Evolutionary conservation across 2,113 vertebrate genomes (phyloP), one percentile per base, ranked within the genome.

Genomic region (Perca flavescens): DNA sequence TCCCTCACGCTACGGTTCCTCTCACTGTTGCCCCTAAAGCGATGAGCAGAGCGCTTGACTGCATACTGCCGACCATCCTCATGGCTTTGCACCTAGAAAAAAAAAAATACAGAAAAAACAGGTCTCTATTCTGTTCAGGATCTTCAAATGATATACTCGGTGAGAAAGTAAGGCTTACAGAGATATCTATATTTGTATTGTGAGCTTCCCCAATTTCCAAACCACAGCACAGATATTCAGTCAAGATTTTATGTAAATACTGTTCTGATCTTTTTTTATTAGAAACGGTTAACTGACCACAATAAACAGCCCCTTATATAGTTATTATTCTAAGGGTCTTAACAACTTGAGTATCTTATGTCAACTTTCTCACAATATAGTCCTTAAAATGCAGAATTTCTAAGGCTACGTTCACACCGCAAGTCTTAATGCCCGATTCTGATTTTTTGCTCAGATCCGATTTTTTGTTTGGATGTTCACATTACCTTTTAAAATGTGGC

Each of bases 1-100:
- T 98, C 97, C 0, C 91, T 95, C 63, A 98, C 62, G 69, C 96
- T 96, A 10, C 93, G 93, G 49, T 93, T 92, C 22, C 97, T 94
- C 80, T 98, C 97, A 17, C 87, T 86, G 67, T 94, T 95, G 3
- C 97, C 96, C 34, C 97, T 95, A 89, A 97, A 98, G 1, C 96
- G 97, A 0, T 96, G 95, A 76, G 95, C 93, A 0, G 96, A 96
- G 3, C 97, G 95, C 84, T 97, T 98, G 19, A 98, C 94, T 0
- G 97, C 97, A n/a, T 98, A 98, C 22, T 96, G 90, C 0, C 22
- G 75, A 3, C 96, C 95, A 0, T 98, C 96, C 31, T 93, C 85
- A 22, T 94, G 94, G 76, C 94, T 96, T 81, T 95, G 92, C 6
- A 97, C 97, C 97, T 98, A 64, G 5, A 74, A 65, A 77, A 76